Evolutionary conservation across 2,797 vertebrate genomes (phyloP), one percentile per base, ranked within the genome.

Genomic region (Columba guinea): DNA sequence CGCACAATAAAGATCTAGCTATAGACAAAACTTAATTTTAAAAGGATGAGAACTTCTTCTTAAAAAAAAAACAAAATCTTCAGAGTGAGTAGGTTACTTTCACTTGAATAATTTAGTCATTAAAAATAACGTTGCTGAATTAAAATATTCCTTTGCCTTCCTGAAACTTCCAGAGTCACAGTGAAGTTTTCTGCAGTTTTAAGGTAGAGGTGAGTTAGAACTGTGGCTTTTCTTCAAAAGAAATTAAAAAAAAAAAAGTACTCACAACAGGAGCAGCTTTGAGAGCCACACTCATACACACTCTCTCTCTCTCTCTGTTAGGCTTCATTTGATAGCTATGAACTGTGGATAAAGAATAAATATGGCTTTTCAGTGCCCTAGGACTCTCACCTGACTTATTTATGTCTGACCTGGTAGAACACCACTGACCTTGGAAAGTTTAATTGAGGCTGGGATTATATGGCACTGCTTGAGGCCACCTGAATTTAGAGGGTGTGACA

Each of bases 401-500:
- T 98, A 98, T 98, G 97, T 97, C 95, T 98, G 98, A 98, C 97
- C 97, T 96, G 94, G 93, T 96, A 76, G 95, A 97, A 93, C 90
- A 94, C 92, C 81, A 85, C 95, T 98, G 97, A 98, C 97, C 97
- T 97, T 97, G 97, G 96, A 91, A 97, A 97, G 96, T 97, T 98
- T 97, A 98, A 98, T 97, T 98, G 97, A 97, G 96, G 96, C 92
- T 96, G 95, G 97, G 97, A 97, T 98, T 97, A 97, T 96, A 96
- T 96, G 95, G 93, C 97, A 84, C 96, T 93, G 96, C 97, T 97
- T 97, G 97, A 97, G 95, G 97, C 95, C 96, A 97, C 97, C 96
- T 97, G 97, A 96, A 97, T 97, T 97, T 96, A 97, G 91, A 97
- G 95, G 94, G 96, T 96, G 94, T 85, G 94, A 98, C 94, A 91